These are phyloP conservation scores for Meteorus sp. DNA, from an alignment of 1,140 invertebrate species.

Conservation along the genomic window DNA sequence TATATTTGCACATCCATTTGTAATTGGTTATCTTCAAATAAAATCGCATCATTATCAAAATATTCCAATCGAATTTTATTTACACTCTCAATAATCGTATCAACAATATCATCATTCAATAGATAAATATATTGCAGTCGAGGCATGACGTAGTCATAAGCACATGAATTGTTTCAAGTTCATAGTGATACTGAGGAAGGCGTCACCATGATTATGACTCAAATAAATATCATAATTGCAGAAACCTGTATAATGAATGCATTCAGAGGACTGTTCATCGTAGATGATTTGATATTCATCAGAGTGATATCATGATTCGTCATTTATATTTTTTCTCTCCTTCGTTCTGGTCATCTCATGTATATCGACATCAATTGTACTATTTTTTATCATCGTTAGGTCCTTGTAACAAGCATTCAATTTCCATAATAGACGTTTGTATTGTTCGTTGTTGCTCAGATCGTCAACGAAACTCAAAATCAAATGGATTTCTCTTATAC, in stretches of 20 bases:
- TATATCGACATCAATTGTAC: constrained; percentile 18
- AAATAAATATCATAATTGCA: constrained; percentile 7
- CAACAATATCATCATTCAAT: no score
- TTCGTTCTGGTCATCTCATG: not conserved
- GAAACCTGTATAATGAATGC: constrained; percentile 16
- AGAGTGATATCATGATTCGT: constrained; percentile 45
- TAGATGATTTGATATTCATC: constrained; percentile 3
- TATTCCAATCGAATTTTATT: no score
- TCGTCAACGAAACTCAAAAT: constrained; percentile 44
- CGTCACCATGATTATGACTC: not conserved
- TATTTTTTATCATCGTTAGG: constrained; percentile 21
- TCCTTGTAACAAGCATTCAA: constrained; percentile 40
- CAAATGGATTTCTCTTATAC: constrained; percentile 50
- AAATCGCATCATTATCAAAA: no score
- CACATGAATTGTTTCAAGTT: constrained; percentile 17
- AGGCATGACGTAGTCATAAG: no score
- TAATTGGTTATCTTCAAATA: no score
- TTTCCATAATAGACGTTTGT: constrained; percentile 36
- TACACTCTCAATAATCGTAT: no score
- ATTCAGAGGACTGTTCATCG: not conserved
- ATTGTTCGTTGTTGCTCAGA: constrained; percentile 38
- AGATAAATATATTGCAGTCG: no score
- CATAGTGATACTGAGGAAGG: constrained; percentile 1
- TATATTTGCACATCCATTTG: no score
- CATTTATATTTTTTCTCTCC: constrained; percentile 28